phyloP scores from a whole-genome alignment of 2,888 invertebrate genomes.

The Mimas tiliae region DNA sequence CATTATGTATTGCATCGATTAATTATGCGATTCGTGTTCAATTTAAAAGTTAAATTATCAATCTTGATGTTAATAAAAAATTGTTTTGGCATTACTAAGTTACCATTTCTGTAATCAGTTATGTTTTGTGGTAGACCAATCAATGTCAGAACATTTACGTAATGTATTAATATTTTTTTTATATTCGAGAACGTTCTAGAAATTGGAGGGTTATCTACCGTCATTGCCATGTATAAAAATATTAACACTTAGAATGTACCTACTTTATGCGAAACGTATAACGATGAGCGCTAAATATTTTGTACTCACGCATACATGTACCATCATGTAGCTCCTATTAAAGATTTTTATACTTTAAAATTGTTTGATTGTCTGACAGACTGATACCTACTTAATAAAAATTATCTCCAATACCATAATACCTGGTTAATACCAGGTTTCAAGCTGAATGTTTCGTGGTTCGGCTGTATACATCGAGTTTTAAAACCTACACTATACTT shows the following conservation, averaged over 20 bases:
- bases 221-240: slow-evolving; percentile 38
- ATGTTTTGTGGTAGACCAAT: slow-evolving; percentile 41
- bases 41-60: background rate
- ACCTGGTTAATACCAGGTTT: too few species aligned
- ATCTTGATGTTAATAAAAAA: background rate
- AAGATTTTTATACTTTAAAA: slow-evolving; percentile 38
- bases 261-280: slow-evolving; percentile 17
- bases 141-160: slow-evolving; percentile 40
- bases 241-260: slow-evolving; percentile 13
- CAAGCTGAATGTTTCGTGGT: background rate
- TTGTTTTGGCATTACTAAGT: slow-evolving; percentile 43
- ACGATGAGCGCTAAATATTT: slow-evolving; percentile 3
- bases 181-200: background rate
- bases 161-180: background rate
- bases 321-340: slow-evolving; percentile 39
- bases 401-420: too few species aligned
- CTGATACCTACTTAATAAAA: background rate
- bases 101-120: slow-evolving; percentile 71
- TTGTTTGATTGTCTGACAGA: slow-evolving; percentile 32
- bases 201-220: background rate
- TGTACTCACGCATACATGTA: slow-evolving; percentile 7
- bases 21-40: background rate
- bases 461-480: too few species aligned
- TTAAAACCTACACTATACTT: too few species aligned
- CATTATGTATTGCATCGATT: background rate